These are phyloP conservation scores for Leucozona laternaria DNA, from an alignment of 2,888 invertebrate species.

Conservation along the genomic window DNA sequence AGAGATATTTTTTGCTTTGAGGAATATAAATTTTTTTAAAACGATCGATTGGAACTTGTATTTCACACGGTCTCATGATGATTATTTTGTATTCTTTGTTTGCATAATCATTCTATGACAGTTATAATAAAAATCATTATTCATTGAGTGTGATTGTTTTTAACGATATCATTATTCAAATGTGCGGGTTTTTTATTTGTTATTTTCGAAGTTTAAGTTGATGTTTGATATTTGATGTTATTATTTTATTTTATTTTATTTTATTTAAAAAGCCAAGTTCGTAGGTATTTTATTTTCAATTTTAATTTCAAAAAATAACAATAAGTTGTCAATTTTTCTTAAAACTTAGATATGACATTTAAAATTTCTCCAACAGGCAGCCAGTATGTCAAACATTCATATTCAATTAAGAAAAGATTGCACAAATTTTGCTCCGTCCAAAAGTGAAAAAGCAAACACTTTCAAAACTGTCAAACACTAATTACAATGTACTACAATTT, in stretches of 20 bases:
- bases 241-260: background rate
- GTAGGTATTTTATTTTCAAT: background rate
- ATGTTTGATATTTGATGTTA: conserved; percentile 1
- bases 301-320: too few species aligned
- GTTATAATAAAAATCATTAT: conserved; percentile 52
- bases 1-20: conserved; percentile 11
- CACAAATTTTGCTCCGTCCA: too few species aligned
- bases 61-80: conserved; percentile 65
- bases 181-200: background rate
- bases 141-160: conserved; percentile 48
- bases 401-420: too few species aligned
- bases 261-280: background rate
- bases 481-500: too few species aligned
- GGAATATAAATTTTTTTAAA: conserved; percentile 43
- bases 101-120: conserved; percentile 42
- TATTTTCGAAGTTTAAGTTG: background rate
- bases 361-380: too few species aligned
- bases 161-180: conserved; percentile 34
- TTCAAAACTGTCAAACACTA: too few species aligned
- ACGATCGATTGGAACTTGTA: conserved; percentile 44
- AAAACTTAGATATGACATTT: background rate
- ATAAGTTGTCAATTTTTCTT: background rate
- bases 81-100: conserved; percentile 3
- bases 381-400: too few species aligned
- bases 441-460: too few species aligned